Conservation (phyloP, 2,113 vertebrate genomes). For the Datnioides undecimradiatus region DNA sequence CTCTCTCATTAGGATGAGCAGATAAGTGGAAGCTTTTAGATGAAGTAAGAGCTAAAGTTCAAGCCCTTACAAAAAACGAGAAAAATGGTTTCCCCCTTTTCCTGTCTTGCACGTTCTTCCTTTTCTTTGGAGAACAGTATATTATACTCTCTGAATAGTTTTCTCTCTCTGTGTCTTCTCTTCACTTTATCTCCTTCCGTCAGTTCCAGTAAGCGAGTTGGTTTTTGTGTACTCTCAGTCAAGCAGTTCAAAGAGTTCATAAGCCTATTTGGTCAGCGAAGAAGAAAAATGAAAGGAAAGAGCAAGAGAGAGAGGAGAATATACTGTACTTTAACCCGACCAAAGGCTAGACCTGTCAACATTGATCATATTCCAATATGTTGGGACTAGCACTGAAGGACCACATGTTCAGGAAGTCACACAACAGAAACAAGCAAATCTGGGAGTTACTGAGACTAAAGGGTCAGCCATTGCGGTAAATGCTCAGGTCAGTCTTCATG, state of each 20-base stretch:
- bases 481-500: neutral
- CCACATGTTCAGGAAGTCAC: slow-evolving; percentile 49
- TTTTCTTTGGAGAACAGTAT: neutral
- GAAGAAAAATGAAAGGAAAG: slow-evolving; percentile 67
- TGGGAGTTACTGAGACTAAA: neutral
- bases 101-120: neutral
- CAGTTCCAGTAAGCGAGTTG: slow-evolving; percentile 61
- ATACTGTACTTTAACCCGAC: slow-evolving; percentile 58
- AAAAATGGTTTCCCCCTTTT: slow-evolving; percentile 41
- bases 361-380: slow-evolving; percentile 67
- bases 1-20: slow-evolving; percentile 40
- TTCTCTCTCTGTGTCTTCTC: neutral
- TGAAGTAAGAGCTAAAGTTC: slow-evolving; percentile 53
- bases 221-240: slow-evolving; percentile 47
- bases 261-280: slow-evolving; percentile 53
- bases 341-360: slow-evolving; percentile 65
- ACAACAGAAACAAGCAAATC: slow-evolving; percentile 14
- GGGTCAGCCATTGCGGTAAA: neutral
- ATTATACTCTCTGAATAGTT: slow-evolving; percentile 23
- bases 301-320: slow-evolving; percentile 47
- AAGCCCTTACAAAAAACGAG: slow-evolving; percentile 52
- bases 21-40: slow-evolving; percentile 51
- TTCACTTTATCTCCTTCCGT: slow-evolving; percentile 45
- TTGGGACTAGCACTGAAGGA: slow-evolving; percentile 18
- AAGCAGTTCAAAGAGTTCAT: slow-evolving; percentile 70